Evolutionary conservation across 2,113 vertebrate genomes (phyloP).

Genomic region (Lasiurus cinereus): DNA sequence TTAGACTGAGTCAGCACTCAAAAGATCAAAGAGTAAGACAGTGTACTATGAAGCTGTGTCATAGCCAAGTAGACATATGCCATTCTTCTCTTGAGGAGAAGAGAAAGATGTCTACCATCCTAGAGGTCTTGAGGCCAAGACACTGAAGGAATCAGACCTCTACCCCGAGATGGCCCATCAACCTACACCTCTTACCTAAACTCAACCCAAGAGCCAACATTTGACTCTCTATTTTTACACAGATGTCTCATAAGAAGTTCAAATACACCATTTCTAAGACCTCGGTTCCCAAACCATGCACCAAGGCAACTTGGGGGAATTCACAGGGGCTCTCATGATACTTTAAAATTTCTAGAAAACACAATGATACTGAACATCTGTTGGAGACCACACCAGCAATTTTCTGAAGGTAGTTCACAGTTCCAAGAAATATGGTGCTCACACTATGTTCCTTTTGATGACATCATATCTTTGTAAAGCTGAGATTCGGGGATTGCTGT

Average conservation of each 20-base stretch:
- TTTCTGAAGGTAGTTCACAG: neutral
- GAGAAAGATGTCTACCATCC: accelerated
- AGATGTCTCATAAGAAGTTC: neutral
- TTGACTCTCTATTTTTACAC: neutral
- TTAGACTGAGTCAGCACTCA: neutral
- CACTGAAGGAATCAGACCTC: neutral
- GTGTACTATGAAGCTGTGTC: neutral
- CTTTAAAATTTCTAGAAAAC: neutral
- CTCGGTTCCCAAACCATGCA: neutral
- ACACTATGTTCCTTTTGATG: neutral
- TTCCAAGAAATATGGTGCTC: neutral
- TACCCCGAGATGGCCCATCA: neutral
- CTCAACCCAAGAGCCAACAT: neutral
- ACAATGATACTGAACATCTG: neutral
- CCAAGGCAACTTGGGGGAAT: neutral
- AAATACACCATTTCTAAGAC: constrained; percentile 1
- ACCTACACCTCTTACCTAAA: neutral
- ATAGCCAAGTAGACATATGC: accelerated
- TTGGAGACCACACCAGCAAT: neutral
- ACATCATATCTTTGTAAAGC: neutral
- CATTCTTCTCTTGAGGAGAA: neutral
- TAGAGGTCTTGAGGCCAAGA: neutral
- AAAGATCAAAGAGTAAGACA: neutral
- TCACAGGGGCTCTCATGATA: neutral
- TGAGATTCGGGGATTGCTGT: neutral